These are phyloP conservation scores for Augochlora pura DNA, from an alignment of 1,140 invertebrate species.

Conservation along the genomic window DNA sequence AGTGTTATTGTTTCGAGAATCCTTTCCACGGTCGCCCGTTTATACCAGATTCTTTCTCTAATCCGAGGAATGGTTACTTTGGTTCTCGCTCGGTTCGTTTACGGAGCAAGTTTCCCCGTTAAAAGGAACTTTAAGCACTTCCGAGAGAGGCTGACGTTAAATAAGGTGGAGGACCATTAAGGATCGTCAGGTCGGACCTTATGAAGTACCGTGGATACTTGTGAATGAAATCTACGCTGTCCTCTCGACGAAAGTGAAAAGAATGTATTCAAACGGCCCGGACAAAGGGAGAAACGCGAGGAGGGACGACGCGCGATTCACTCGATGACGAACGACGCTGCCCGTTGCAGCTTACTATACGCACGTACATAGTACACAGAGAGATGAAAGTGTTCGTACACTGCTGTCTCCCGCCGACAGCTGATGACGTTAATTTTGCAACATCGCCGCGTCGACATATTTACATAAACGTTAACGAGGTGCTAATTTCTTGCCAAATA, in stretches of 20 bases:
- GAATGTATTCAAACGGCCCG: constrained; percentile 26
- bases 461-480: no score
- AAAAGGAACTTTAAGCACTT: constrained; percentile 45
- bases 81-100: constrained; percentile 27
- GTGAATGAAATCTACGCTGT: constrained; percentile 33
- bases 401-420: no score
- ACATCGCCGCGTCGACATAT: no score
- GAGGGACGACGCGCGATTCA: background rate
- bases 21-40: background rate
- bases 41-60: constrained; percentile 24
- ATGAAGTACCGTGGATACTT: constrained; percentile 39
- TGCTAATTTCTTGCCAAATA: no score
- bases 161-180: constrained; percentile 46
- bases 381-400: no score
- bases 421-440: no score
- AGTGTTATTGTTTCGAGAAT: constrained; percentile 22
- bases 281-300: background rate
- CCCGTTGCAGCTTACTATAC: background rate
- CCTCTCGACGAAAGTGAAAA: constrained; percentile 18
- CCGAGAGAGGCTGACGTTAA: constrained; percentile 38
- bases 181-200: constrained; percentile 37
- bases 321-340: constrained; percentile 4
- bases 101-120: constrained; percentile 44
- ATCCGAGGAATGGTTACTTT: constrained; percentile 35
- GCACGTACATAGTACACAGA: no score